Evolutionary conservation across 1,140 invertebrate species (phyloP).

Genomic region (Parapsyche elsis): DNA sequence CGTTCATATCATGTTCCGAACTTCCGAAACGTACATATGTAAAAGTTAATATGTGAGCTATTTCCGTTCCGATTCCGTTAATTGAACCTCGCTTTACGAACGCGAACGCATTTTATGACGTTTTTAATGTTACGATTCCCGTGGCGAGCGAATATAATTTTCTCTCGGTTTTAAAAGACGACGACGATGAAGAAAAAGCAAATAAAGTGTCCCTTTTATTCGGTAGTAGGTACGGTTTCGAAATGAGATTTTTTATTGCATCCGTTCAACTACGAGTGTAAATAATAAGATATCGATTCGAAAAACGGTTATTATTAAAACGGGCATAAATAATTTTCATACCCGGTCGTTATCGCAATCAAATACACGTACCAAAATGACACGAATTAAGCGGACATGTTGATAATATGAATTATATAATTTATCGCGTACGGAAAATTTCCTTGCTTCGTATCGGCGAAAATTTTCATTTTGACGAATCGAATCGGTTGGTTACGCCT

Average conservation of each 20-base stretch:
- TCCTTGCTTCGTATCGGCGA: too few species aligned
- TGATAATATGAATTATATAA: too few species aligned
- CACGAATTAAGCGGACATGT: too few species aligned
- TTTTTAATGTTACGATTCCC: neutral
- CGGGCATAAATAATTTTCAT: too few species aligned
- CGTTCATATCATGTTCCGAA: too few species aligned
- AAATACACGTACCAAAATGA: too few species aligned
- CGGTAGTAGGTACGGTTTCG: neutral
- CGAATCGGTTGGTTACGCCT: constrained; percentile 11
- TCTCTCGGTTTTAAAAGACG: neutral
- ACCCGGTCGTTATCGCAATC: too few species aligned
- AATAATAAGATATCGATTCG: too few species aligned
- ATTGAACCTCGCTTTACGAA: constrained; percentile 9
- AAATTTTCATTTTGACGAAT: too few species aligned
- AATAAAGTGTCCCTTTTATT: constrained; percentile 6
- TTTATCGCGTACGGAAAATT: too few species aligned
- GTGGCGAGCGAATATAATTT: constrained; percentile 10
- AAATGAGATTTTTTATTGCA: constrained; percentile 24
- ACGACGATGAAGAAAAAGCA: neutral
- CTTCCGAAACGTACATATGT: constrained; percentile 4
- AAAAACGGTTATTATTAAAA: too few species aligned
- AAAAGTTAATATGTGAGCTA: too few species aligned
- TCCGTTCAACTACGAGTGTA: neutral
- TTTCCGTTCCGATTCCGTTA: neutral
- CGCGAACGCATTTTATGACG: constrained; percentile 11